These are phyloP conservation scores for Garrulus glandarius DNA, from an alignment of 2,797 vertebrate species.

Conservation along the genomic window DNA sequence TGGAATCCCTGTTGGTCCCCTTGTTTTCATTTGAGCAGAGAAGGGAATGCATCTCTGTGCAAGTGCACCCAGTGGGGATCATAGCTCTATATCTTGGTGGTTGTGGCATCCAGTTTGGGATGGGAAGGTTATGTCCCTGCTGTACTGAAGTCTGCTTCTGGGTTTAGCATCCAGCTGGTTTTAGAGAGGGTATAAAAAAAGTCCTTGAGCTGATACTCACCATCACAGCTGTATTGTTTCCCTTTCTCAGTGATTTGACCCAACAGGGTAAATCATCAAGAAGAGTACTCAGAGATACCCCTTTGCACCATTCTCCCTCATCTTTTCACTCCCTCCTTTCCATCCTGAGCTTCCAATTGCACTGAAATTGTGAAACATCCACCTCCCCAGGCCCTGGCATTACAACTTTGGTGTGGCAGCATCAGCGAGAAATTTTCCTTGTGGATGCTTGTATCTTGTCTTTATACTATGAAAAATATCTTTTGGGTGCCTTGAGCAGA, in stretches of 20 bases:
- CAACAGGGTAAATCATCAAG: background rate
- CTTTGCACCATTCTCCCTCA: background rate
- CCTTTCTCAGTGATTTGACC: background rate
- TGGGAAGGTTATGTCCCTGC: background rate
- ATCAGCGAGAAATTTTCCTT: background rate
- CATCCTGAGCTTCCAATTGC: background rate
- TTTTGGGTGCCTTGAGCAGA: background rate
- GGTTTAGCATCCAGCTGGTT: background rate
- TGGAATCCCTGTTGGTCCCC: background rate
- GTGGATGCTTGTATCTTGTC: background rate
- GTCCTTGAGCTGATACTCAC: background rate
- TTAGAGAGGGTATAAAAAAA: background rate
- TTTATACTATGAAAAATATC: fast-evolving
- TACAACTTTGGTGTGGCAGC: background rate
- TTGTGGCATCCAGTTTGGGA: background rate
- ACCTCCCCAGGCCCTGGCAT: background rate
- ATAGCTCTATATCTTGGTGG: background rate
- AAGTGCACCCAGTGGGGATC: background rate
- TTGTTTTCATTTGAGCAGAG: background rate
- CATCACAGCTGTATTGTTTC: background rate
- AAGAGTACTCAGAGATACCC: background rate
- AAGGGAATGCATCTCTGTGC: background rate
- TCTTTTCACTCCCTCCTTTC: background rate
- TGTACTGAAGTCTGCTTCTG: background rate
- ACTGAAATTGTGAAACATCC: background rate